Percentiles rank a stretch among this genome's conserved stretches.
These are phyloP conservation scores for Atrichornis clamosus DNA, from an alignment of 2,113 vertebrate genomes.

Conservation along the genomic window DNA sequence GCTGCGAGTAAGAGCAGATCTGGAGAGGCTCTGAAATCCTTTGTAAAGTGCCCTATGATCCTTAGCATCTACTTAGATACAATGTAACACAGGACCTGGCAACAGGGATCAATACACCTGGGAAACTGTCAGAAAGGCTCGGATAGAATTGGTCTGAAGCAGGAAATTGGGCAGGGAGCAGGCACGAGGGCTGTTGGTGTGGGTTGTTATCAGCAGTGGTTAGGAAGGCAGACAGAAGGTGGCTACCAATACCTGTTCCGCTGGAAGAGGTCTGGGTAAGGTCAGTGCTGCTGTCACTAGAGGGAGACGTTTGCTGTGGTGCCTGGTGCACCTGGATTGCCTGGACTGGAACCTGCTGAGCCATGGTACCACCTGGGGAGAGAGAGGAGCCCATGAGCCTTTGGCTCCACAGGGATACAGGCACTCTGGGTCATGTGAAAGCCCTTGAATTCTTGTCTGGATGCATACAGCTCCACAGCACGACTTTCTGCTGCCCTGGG, in stretches of 20 bases:
- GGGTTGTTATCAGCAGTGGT: neutral
- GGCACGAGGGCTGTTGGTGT: accelerated
- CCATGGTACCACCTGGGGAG: slow-evolving; percentile 83
- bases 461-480: neutral
- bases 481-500: neutral
- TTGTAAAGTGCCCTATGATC: neutral
- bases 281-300: slow-evolving; percentile 89
- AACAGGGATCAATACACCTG: neutral
- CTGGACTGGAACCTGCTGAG: slow-evolving; percentile 93
- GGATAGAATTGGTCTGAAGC: neutral
- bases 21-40: neutral
- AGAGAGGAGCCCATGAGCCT: slow-evolving; percentile 3
- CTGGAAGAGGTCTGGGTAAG: slow-evolving; percentile 91
- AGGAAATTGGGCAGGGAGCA: neutral
- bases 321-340: slow-evolving; percentile 93
- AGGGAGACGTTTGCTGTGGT: slow-evolving; percentile 83
- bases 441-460: neutral
- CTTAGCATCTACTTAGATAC: neutral
- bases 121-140: neutral
- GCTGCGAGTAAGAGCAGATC: neutral
- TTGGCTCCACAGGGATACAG: neutral
- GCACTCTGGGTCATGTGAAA: neutral
- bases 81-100: neutral
- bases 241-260: slow-evolving; percentile 81
- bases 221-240: neutral